These are phyloP conservation scores for Stenotaenia linearis DNA, from an alignment of 2,888 invertebrate species.

Conservation along the genomic window DNA sequence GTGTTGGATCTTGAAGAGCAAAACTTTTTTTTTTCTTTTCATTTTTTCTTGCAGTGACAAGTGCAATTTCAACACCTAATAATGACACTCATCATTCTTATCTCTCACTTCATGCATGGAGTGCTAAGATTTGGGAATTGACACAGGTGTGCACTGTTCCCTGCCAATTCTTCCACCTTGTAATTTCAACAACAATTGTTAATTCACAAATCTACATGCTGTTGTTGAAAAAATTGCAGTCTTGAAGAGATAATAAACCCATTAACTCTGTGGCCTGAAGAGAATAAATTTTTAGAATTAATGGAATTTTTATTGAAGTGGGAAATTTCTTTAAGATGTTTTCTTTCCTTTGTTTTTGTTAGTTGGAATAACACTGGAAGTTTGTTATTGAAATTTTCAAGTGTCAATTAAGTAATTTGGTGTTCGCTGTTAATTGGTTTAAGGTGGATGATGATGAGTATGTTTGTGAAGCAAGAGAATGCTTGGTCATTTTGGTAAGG, in stretches of 20 bases:
- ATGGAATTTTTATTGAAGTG: background rate
- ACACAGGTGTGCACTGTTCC: background rate
- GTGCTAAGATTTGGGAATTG: slow-evolving; percentile 10
- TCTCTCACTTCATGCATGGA: background rate
- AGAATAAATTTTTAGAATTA: background rate
- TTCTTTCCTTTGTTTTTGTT: no score
- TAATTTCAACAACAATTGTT: slow-evolving; percentile 8
- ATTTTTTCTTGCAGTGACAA: background rate
- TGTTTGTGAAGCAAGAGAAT: no score
- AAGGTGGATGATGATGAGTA: no score
- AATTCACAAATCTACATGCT: background rate
- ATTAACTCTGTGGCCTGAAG: background rate
- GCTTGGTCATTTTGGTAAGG: no score
- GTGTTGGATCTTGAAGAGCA: background rate
- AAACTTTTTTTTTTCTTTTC: background rate
- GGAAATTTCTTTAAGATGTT: no score
- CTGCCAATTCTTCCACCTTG: background rate
- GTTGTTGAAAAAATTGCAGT: background rate
- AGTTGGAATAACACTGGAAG: no score
- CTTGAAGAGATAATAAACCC: background rate
- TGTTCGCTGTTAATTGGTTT: background rate
- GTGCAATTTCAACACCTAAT: slow-evolving; percentile 11
- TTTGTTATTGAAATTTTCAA: no score
- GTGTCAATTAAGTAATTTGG: background rate
- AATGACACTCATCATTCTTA: slow-evolving; percentile 11